Conservation (phyloP, 2,888 invertebrate genomes). For the Podotricha telesiphe region DNA sequence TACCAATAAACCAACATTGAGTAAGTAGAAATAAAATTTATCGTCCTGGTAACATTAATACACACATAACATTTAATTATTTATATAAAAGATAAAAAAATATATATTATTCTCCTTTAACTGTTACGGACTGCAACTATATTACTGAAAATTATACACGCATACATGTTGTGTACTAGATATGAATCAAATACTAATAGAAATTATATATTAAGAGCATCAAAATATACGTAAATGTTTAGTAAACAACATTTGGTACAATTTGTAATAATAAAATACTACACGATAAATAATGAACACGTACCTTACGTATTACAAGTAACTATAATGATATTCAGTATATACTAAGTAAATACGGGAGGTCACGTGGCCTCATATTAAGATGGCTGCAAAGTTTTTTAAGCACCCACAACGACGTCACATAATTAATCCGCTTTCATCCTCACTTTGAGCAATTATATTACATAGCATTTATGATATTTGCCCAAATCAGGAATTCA, state of each 20-base stretch:
- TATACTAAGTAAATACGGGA: slow-evolving; percentile 1
- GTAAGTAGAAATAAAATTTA: neutral
- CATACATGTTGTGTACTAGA: neutral
- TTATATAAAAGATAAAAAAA: too few species aligned
- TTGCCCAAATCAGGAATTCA: neutral
- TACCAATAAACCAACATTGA: neutral
- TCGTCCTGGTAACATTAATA: slow-evolving; percentile 6
- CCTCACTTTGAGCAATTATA: neutral
- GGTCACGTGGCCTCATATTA: slow-evolving; percentile 26
- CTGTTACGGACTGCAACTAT: too few species aligned
- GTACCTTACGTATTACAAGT: slow-evolving; percentile 14
- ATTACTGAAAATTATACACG: too few species aligned
- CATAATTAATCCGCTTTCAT: slow-evolving; percentile 17
- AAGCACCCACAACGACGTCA: slow-evolving; percentile 1
- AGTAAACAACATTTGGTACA: neutral
- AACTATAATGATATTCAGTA: slow-evolving; percentile 1
- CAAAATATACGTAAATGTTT: neutral
- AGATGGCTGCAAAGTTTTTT: slow-evolving; percentile 24
- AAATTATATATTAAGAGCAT: neutral
- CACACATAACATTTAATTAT: neutral
- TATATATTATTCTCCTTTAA: too few species aligned
- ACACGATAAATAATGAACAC: slow-evolving; percentile 5
- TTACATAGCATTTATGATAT: neutral
- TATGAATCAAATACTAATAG: neutral
- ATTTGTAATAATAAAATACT: too few species aligned